A percentile compares a stretch with the other conserved stretches of the same genome.
Evolutionary conservation across 2,797 vertebrate genomes (phyloP).

Genomic region (Anomalospiza imberbis): DNA sequence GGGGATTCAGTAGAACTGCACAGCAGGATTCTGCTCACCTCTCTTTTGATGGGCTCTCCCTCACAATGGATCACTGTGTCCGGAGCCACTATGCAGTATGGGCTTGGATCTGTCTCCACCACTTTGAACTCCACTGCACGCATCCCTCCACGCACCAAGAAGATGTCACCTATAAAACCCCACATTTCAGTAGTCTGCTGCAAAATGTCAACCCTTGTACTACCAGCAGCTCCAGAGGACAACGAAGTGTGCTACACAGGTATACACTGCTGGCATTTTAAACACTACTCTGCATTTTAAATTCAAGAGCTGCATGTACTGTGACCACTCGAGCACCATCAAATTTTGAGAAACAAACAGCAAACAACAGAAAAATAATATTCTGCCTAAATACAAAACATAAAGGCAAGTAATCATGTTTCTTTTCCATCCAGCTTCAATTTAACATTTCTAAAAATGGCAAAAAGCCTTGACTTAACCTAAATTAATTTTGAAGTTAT

Average conservation of each 20-base stretch:
- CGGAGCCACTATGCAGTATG: conserved; percentile 97
- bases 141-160: conserved; percentile 98
- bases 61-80: conserved; percentile 99
- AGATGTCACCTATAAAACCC: conserved; percentile 89
- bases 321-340: background rate
- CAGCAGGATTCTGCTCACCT: conserved; percentile 75
- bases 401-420: background rate
- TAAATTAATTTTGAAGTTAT: background rate
- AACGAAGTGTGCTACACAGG: background rate
- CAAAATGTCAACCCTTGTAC: background rate
- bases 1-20: background rate
- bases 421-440: background rate
- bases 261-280: background rate
- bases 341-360: background rate
- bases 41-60: conserved; percentile 96
- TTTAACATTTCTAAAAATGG: background rate
- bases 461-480: background rate
- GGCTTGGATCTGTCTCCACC: conserved; percentile 97
- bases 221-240: background rate
- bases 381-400: background rate
- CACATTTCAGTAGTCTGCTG: background rate
- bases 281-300: background rate
- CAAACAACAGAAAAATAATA: background rate
- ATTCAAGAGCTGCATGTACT: background rate
- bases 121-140: conserved; percentile 99